Percentiles rank a stretch among this genome's conserved stretches.
phyloP scores from a whole-genome alignment of 2,888 invertebrate genomes.

The Rhamnusium bicolor region DNA sequence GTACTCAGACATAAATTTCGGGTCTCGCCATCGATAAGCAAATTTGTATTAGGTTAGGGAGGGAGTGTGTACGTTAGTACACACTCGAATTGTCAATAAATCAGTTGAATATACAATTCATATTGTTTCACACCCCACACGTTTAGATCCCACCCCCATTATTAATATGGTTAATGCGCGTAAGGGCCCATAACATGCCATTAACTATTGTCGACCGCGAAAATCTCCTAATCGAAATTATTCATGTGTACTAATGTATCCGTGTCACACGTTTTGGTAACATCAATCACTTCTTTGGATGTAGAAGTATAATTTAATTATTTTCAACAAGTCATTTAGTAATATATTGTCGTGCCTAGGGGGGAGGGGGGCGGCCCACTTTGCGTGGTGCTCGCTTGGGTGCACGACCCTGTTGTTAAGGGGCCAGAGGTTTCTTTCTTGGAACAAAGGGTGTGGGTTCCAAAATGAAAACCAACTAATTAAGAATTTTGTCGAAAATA shows the following conservation, averaged over 20 bases:
- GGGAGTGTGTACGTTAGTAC: constrained; percentile 4
- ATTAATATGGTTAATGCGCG: constrained; percentile 44
- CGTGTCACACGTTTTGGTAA: constrained; percentile 19
- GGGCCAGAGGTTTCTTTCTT: too few relatives aligned
- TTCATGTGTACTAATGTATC: constrained; percentile 40
- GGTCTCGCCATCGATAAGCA: not conserved
- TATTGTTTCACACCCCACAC: constrained; percentile 30
- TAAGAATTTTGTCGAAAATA: too few relatives aligned
- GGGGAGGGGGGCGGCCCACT: too few relatives aligned
- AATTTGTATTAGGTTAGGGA: constrained; percentile 21
- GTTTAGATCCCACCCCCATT: constrained; percentile 33
- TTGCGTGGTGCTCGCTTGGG: too few relatives aligned
- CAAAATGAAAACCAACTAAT: too few relatives aligned
- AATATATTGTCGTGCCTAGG: not conserved
- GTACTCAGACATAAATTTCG: not conserved
- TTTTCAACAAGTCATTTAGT: constrained; percentile 2
- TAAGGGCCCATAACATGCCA: constrained; percentile 41
- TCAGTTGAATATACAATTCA: constrained; percentile 35
- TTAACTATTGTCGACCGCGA: constrained; percentile 40
- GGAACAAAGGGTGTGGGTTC: too few relatives aligned
- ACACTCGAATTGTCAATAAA: constrained; percentile 26
- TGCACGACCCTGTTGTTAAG: too few relatives aligned
- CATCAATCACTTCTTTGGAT: constrained; percentile 5
- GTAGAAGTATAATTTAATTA: constrained; percentile 2
- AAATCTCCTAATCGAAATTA: constrained; percentile 42